Evolutionary conservation across 2,113 vertebrate species (phyloP).

Genomic region (Hippocampus guttulatus): DNA sequence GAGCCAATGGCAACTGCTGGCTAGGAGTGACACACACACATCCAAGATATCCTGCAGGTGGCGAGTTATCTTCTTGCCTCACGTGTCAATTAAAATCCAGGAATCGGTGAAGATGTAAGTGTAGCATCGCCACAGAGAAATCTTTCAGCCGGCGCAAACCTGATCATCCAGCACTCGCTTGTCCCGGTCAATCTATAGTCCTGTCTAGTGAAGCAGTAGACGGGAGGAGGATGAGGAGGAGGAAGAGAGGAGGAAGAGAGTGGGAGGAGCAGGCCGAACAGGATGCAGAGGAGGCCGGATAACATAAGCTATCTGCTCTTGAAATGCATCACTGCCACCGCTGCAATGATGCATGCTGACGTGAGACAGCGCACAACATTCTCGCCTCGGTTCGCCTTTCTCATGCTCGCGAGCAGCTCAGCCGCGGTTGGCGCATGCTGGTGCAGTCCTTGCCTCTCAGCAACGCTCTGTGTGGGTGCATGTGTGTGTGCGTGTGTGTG

Average conservation of each 20-base stretch:
- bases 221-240: constrained; percentile 66
- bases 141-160: constrained; percentile 58
- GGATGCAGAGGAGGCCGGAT: constrained; percentile 65
- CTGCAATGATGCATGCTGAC: constrained; percentile 54
- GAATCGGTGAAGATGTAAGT: constrained; percentile 30
- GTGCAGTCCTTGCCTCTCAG: constrained; percentile 76
- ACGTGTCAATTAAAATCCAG: constrained; percentile 55
- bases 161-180: constrained; percentile 56
- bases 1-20: constrained; percentile 57
- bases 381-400: constrained; percentile 39
- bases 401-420: constrained; percentile 61
- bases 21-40: constrained; percentile 46
- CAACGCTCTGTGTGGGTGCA: constrained; percentile 44
- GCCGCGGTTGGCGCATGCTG: constrained; percentile 78
- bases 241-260: constrained; percentile 47
- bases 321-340: constrained; percentile 49
- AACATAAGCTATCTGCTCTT: constrained; percentile 63
- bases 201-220: constrained; percentile 69
- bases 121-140: constrained; percentile 56
- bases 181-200: constrained; percentile 65
- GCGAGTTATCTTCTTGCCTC: constrained; percentile 30
- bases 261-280: constrained; percentile 67
- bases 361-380: constrained; percentile 41
- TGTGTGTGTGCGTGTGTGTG: constrained; percentile 23
- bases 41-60: constrained; percentile 46